phyloP scores from a whole-genome alignment of 64 coral and sea anemone genomes.

The Dendronephthya gigantea region DNA sequence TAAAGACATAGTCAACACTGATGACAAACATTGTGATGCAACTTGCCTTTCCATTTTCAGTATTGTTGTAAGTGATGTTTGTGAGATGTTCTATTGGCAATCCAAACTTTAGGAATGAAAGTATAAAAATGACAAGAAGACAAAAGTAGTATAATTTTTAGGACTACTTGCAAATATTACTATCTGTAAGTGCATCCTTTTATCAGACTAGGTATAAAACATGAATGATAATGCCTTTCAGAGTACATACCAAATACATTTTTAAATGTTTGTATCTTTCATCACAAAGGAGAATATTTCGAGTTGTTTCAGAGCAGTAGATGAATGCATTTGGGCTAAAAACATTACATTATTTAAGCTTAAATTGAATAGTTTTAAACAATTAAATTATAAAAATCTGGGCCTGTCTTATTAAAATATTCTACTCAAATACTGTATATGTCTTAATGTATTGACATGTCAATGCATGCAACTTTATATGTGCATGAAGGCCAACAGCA shows the following conservation, averaged over 20 bases:
- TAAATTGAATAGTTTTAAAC: too few relatives aligned
- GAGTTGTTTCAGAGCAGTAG: conserved; percentile 86
- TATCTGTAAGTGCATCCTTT: too few relatives aligned
- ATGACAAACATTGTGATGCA: not conserved
- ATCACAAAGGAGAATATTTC: conserved; percentile 68
- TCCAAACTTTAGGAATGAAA: conserved; percentile 31
- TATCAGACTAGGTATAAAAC: too few relatives aligned
- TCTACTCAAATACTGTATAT: too few relatives aligned
- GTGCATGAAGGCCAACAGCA: too few relatives aligned
- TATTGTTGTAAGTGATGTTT: conserved; percentile 40
- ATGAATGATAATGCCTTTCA: not conserved
- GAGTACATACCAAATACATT: conserved; percentile 49
- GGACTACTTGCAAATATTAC: too few relatives aligned
- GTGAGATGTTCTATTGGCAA: conserved; percentile 60
- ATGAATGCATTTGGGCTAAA: conserved; percentile 55
- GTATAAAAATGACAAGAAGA: not conserved
- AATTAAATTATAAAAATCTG: too few relatives aligned
- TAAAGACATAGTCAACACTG: too few relatives aligned
- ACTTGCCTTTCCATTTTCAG: conserved; percentile 37
- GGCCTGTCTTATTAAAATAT: too few relatives aligned
- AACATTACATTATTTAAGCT: not conserved
- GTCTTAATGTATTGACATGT: too few relatives aligned
- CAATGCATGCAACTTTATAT: too few relatives aligned
- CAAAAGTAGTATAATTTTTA: not conserved
- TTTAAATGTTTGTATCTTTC: conserved; percentile 51